Evolutionary conservation across 2,113 vertebrate species (phyloP).

Genomic region (Vicugna pacos): DNA sequence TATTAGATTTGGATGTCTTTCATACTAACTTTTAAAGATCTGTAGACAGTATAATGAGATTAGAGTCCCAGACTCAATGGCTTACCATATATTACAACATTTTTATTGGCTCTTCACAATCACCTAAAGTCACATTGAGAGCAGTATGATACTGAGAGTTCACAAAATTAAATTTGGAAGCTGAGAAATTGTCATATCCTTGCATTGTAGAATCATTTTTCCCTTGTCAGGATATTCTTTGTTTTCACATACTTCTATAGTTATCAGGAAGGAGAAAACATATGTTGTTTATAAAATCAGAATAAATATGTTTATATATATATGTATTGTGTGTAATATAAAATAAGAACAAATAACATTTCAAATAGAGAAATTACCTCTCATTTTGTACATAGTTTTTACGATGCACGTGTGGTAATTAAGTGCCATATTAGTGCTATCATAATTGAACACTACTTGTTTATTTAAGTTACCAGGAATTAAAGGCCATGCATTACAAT

Average conservation of each 20-base stretch:
- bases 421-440: conserved; percentile 50
- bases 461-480: conserved; percentile 57
- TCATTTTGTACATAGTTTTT: conserved; percentile 23
- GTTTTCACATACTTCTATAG: not conserved
- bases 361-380: not conserved
- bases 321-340: not conserved
- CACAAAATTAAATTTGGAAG: conserved; percentile 62
- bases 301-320: not conserved
- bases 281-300: not conserved
- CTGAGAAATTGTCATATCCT: not conserved
- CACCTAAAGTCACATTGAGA: conserved; percentile 73
- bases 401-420: not conserved
- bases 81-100: conserved; percentile 75
- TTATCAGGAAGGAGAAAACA: not conserved
- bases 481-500: not conserved
- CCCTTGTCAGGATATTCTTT: not conserved
- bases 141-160: conserved; percentile 56
- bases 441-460: conserved; percentile 28
- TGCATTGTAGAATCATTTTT: not conserved
- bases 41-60: conserved; percentile 84
- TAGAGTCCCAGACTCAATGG: conserved; percentile 70
- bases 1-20: conserved; percentile 84
- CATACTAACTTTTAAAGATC: conserved; percentile 84
- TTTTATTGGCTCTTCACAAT: conserved; percentile 71
- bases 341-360: not conserved